These are phyloP conservation scores for Clupea harengus DNA, from an alignment of 2,113 vertebrate genomes.

Conservation along the genomic window DNA sequence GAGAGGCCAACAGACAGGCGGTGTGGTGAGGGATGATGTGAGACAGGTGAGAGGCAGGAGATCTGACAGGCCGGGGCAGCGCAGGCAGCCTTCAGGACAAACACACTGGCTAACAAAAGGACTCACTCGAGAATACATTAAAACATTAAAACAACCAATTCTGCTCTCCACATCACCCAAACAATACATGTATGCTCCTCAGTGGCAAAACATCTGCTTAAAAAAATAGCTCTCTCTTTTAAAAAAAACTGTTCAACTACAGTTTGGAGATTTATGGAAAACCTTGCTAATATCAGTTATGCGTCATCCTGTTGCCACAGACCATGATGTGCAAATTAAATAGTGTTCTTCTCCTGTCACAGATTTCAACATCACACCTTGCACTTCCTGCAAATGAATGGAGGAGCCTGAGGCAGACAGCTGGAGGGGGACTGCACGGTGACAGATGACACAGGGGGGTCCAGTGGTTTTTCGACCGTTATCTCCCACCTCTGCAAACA, in stretches of 20 bases:
- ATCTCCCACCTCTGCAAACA: conserved; percentile 14
- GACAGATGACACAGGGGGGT: conserved; percentile 3
- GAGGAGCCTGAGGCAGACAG: neutral
- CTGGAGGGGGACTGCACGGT: neutral
- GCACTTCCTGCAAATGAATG: neutral
- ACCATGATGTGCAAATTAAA: conserved; percentile 13
- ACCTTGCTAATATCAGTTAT: neutral
- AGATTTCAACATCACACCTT: conserved; percentile 1
- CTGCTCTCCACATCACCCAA: conserved; percentile 47
- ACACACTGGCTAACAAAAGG: conserved; percentile 71
- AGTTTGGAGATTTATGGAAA: neutral
- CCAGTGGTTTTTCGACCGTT: neutral
- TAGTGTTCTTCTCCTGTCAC: conserved; percentile 8
- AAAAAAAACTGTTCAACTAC: neutral
- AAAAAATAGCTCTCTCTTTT: neutral
- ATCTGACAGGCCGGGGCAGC: conserved; percentile 55
- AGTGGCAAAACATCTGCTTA: too few species aligned
- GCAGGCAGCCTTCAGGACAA: conserved; percentile 52
- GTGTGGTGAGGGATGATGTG: conserved; percentile 29
- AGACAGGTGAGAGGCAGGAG: conserved; percentile 53
- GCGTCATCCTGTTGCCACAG: neutral
- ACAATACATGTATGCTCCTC: too few species aligned
- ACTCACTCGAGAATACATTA: conserved; percentile 61
- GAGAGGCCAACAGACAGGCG: conserved; percentile 56
- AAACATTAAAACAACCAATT: conserved; percentile 57